Percentiles rank a stretch among this genome's conserved stretches.
Conservation (phyloP, 2,113 vertebrate species). For the Tetrao urogallus region DNA sequence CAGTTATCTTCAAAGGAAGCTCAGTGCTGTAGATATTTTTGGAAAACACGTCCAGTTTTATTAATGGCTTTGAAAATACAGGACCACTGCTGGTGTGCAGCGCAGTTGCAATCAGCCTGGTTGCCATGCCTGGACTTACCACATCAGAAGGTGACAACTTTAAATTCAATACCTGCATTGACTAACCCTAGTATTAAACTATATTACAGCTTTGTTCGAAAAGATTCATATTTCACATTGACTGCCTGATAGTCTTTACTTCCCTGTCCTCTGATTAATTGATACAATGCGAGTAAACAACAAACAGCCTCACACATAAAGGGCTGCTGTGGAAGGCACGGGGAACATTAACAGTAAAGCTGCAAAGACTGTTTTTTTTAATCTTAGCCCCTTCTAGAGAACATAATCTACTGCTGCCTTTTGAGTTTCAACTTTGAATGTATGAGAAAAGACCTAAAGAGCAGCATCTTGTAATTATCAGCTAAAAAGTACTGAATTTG, state of each 20-base stretch:
- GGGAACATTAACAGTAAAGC: background rate
- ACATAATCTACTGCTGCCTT: background rate
- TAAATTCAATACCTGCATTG: background rate
- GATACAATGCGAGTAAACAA: background rate
- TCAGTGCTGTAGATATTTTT: accelerated
- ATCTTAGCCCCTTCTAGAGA: background rate
- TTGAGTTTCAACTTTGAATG: background rate
- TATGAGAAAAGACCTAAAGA: background rate
- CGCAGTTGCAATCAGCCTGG: background rate
- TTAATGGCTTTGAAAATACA: background rate
- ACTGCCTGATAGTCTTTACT: background rate
- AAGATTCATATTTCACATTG: background rate
- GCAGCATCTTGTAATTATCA: background rate
- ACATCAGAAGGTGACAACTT: background rate
- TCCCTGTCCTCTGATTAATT: background rate
- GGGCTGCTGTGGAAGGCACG: background rate
- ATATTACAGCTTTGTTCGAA: background rate
- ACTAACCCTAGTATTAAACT: background rate
- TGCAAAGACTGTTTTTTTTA: background rate
- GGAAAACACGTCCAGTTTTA: background rate
- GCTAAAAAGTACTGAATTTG: background rate
- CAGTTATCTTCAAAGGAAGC: background rate
- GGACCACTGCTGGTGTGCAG: background rate
- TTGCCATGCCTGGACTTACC: background rate
- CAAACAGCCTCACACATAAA: background rate